These are phyloP conservation scores for Adineta ricciae DNA, from an alignment of 2,888 invertebrate species.

Conservation along the genomic window DNA sequence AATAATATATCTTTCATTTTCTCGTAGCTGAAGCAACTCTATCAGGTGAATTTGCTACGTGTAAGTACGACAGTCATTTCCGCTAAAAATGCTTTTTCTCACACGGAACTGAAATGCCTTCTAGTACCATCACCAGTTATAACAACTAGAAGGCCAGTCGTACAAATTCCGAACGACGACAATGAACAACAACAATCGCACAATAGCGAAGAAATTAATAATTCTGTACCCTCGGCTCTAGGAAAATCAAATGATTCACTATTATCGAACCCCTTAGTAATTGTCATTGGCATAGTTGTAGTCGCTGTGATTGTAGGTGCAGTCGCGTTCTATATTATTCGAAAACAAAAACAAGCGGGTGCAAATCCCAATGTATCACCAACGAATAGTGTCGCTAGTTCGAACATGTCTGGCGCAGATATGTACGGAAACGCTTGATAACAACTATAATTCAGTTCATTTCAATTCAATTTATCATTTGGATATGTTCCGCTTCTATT, in stretches of 20 bases:
- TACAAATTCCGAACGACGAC: no score
- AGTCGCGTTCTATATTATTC: background rate
- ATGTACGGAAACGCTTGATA: background rate
- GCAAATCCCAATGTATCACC: background rate
- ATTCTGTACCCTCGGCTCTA: no score
- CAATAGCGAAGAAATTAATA: no score
- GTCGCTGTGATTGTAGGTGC: background rate
- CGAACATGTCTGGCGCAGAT: background rate
- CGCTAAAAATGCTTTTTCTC: background rate
- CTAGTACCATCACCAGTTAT: no score
- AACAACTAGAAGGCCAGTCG: no score
- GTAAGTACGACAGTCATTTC: background rate
- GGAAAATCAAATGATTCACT: no score
- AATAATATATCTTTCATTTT: background rate
- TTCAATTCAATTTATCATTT: background rate
- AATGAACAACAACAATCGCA: no score
- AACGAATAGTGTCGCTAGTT: background rate
- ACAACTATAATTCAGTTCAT: background rate
- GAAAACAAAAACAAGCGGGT: background rate
- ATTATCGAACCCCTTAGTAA: background rate
- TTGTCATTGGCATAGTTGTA: background rate
- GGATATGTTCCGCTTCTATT: no score
- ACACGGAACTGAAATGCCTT: no score
- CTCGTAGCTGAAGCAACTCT: background rate
- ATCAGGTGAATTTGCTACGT: background rate